A percentile compares a stretch with the other conserved stretches of the same genome.
These are phyloP conservation scores for Avahi laniger DNA, from an alignment of 2,797 vertebrate genomes.

Conservation along the genomic window DNA sequence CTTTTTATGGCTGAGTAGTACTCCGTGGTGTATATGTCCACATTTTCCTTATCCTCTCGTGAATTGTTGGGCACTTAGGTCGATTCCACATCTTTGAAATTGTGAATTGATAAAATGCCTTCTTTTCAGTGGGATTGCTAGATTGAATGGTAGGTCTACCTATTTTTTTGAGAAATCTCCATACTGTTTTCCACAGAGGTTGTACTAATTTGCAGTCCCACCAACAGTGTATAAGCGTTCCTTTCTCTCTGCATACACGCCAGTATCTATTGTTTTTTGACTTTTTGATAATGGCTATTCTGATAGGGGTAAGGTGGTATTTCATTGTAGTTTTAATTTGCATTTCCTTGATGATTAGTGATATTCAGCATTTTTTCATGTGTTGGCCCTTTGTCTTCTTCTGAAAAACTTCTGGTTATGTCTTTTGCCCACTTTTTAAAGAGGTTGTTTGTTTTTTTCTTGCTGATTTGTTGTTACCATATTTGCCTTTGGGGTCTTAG, in stretches of 20 bases:
- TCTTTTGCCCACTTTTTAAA: too few species aligned
- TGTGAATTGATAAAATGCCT: neutral
- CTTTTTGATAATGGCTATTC: neutral
- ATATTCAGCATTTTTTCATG: neutral
- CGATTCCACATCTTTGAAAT: neutral
- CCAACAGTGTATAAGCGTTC: neutral
- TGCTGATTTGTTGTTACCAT: too few species aligned
- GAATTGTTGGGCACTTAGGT: neutral
- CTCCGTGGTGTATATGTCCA: neutral
- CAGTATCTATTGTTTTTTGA: neutral
- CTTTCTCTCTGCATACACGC: neutral
- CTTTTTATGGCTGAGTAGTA: neutral
- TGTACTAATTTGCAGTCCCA: neutral
- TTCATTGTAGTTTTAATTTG: neutral
- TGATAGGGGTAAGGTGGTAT: neutral
- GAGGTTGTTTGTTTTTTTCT: too few species aligned
- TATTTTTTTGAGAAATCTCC: neutral
- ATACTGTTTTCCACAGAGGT: neutral
- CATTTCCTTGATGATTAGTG: neutral
- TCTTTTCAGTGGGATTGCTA: neutral
- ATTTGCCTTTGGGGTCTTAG: too few species aligned
- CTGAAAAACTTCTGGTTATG: too few species aligned
- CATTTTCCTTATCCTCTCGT: neutral
- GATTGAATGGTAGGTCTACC: neutral
- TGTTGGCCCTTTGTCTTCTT: too few species aligned